Conservation (phyloP, 1,140 invertebrate species). For the Cyclargus thomasi region DNA sequence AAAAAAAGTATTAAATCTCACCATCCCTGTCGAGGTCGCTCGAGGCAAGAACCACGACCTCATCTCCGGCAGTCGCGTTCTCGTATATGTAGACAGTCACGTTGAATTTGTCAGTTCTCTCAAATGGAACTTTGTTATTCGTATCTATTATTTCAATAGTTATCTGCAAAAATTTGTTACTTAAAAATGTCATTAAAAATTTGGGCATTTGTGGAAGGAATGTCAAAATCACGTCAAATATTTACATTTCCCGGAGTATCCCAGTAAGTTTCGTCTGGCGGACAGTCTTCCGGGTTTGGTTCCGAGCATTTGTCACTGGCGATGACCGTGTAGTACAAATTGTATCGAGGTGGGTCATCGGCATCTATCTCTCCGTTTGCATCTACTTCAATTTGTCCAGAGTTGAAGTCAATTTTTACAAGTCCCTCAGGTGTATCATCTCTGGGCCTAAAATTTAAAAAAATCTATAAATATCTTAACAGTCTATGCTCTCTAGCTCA, state of each 20-base stretch:
- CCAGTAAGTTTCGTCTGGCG: slow-evolving; percentile 39
- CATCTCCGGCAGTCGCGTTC: slow-evolving; percentile 45
- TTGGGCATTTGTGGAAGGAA: slow-evolving; percentile 6
- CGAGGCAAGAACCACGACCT: slow-evolving; percentile 51
- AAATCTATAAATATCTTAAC: too few relatives aligned
- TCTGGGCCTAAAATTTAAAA: slow-evolving; percentile 41
- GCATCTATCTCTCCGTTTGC: slow-evolving; percentile 65
- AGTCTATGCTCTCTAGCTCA: too few relatives aligned
- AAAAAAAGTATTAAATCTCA: slow-evolving; percentile 33
- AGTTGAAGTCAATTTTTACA: slow-evolving; percentile 56
- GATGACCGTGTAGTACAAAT: slow-evolving; percentile 65
- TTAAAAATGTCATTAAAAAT: background rate
- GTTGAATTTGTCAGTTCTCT: slow-evolving; percentile 41
- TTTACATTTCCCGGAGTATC: slow-evolving; percentile 55
- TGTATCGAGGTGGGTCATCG: slow-evolving; percentile 54
- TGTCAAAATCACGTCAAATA: background rate
- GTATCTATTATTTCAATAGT: slow-evolving; percentile 71
- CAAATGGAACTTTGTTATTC: slow-evolving; percentile 68
- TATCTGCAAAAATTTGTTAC: slow-evolving; percentile 52
- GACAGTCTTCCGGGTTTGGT: slow-evolving; percentile 42
- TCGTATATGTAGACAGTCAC: slow-evolving; percentile 52
- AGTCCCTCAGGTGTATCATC: slow-evolving; percentile 54
- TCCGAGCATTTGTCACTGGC: slow-evolving; percentile 62
- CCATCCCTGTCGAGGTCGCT: slow-evolving; percentile 75
- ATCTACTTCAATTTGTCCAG: slow-evolving; percentile 65